A percentile compares a stretch with the other conserved stretches of the same genome.
These are phyloP conservation scores for Lasioglossum albipes DNA, from an alignment of 1,140 invertebrate species.

Conservation along the genomic window DNA sequence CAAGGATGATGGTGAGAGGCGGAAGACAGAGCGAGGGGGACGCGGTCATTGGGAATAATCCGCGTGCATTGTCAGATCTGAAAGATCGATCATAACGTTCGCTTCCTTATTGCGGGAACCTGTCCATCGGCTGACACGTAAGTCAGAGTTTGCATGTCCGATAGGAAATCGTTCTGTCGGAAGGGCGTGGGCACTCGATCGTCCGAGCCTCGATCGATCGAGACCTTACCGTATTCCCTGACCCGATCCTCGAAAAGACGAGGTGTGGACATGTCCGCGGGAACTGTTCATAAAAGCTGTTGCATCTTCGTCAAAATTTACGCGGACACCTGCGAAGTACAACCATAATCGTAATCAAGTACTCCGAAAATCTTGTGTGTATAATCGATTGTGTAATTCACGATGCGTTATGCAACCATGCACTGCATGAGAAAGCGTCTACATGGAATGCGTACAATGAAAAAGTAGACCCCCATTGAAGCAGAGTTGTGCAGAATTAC, in stretches of 20 bases:
- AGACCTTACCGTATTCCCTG: conserved; percentile 20
- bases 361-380: background rate
- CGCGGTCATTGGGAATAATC: conserved; percentile 51
- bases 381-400: conserved; percentile 48
- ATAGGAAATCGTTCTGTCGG: conserved; percentile 56
- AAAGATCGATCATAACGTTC: conserved; percentile 61
- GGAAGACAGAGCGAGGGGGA: background rate
- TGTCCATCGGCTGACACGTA: conserved; percentile 51
- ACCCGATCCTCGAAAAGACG: conserved; percentile 33
- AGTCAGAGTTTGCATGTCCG: conserved; percentile 56
- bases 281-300: too few species aligned
- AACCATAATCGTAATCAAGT: too few species aligned
- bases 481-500: conserved; percentile 4
- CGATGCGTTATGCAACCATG: conserved; percentile 55
- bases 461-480: conserved; percentile 43
- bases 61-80: conserved; percentile 53
- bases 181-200: conserved; percentile 53
- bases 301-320: too few species aligned
- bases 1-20: background rate
- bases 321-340: too few species aligned
- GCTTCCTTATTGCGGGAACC: conserved; percentile 61
- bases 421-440: conserved; percentile 17
- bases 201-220: background rate
- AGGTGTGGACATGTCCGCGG: too few species aligned
- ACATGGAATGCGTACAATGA: conserved; percentile 43